Base-by-base conservation (phyloP, 2,797 vertebrate species). In the Lepus oiostolus region DNA sequence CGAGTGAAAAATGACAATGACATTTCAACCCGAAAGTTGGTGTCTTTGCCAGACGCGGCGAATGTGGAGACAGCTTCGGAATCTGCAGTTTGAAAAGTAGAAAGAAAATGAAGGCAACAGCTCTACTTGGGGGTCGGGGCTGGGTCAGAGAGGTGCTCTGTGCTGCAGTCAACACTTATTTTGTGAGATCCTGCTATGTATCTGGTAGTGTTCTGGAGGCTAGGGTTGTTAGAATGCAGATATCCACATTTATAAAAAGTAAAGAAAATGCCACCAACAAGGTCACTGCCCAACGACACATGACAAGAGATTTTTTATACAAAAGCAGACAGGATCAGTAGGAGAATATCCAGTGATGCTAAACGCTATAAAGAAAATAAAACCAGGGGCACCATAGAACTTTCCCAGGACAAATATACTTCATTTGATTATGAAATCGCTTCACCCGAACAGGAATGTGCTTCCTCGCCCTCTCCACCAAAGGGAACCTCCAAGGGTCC, bases 131-230 rank as follows among this genome's bases (percentile, higher is more conserved):
- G 1, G 2, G 10, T 5, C 2, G 47, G 5, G 7, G 6, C 28
- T 0, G 14, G 28, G 14, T 47, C 1, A 1, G 4, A 38, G 58
- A 42, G 14, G 19, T 1, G 30, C 22, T 4, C 2, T 38, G 52
- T 13, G 50, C 42, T 26, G 24, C 28, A 30, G 26, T 54, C 38
- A 9, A 76, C 42, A 32, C 2, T 76, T 75, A 47, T 32, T 77
- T 81, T 35, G 80, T 76, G 65, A 79, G 11, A 79, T 26, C 22
- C 70, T 60, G 7, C 32, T 60, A 0, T 8, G 2, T 19, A 19
- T 38, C 42, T 26, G 28, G 1, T 50, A 38, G 30, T 74, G 4
- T 81, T 85, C 42, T 95, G 67, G 88, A 70, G 13, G 22, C 76
- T 30, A n/a, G 13, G 28, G 21, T 24, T 67, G 24, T 65, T 50